These are phyloP conservation scores for Polydesmus complanatus DNA, from an alignment of 2,888 invertebrate genomes.

Conservation along the genomic window DNA sequence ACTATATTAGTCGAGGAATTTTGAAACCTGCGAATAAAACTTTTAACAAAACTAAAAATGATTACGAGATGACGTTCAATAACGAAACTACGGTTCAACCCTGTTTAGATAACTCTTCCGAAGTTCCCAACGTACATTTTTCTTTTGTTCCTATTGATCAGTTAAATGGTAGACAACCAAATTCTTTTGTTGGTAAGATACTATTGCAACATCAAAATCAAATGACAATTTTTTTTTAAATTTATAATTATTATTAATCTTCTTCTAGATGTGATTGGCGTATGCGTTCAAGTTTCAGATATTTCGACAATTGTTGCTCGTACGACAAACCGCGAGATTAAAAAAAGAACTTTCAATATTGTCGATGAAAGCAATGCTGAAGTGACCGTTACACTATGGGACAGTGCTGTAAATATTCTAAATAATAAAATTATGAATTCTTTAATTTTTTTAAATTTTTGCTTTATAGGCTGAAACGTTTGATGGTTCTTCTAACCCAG, in stretches of 20 bases:
- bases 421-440: background rate
- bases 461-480: constrained; percentile 60
- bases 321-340: constrained; percentile 64
- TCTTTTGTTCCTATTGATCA: constrained; percentile 61
- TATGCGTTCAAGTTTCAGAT: constrained; percentile 61
- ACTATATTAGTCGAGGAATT: constrained; percentile 66
- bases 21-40: constrained; percentile 92
- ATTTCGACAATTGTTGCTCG: constrained; percentile 55
- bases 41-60: constrained; percentile 67
- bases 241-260: constrained; percentile 2
- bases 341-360: constrained; percentile 72
- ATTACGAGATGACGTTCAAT: constrained; percentile 87
- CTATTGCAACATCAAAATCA: background rate
- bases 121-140: constrained; percentile 62
- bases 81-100: constrained; percentile 49
- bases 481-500: constrained; percentile 57
- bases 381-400: constrained; percentile 79
- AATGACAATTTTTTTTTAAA: background rate
- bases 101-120: constrained; percentile 41
- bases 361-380: constrained; percentile 71
- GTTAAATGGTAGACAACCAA: constrained; percentile 50
- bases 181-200: constrained; percentile 54
- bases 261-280: constrained; percentile 68
- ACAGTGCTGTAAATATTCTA: constrained; percentile 37
- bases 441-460: constrained; percentile 1